phyloP scores from a whole-genome alignment of 1,140 invertebrate genomes.

The Papilio dardanus region DNA sequence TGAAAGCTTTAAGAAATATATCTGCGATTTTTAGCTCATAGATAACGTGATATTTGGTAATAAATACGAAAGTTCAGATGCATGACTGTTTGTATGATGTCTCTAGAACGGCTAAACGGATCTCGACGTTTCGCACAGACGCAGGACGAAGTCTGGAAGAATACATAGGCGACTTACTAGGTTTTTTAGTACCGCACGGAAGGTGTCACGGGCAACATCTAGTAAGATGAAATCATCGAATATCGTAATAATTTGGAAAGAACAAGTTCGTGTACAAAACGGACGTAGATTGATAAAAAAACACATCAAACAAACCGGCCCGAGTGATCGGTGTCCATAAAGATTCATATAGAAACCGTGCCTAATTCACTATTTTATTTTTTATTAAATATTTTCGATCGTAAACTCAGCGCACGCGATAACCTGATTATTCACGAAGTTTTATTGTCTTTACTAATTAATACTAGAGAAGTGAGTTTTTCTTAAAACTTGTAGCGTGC shows the following conservation, averaged over 20 bases:
- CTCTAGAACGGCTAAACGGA: too few species aligned
- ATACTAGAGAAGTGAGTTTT: constrained; percentile 43
- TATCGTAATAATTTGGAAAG: constrained; percentile 33
- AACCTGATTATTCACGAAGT: constrained; percentile 51
- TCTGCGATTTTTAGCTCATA: too few species aligned
- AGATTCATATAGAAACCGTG: constrained; percentile 52
- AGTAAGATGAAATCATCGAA: constrained; percentile 22
- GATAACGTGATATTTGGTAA: too few species aligned
- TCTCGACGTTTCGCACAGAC: too few species aligned
- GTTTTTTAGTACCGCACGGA: too few species aligned
- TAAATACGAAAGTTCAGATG: too few species aligned
- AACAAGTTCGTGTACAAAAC: constrained; percentile 38
- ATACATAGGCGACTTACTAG: too few species aligned
- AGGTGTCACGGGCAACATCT: too few species aligned
- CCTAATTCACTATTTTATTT: constrained; percentile 54
- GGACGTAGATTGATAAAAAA: constrained; percentile 35
- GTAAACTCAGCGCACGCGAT: constrained; percentile 65
- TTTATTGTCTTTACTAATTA: constrained; percentile 67
- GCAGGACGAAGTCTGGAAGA: too few species aligned
- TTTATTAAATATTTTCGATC: constrained; percentile 49
- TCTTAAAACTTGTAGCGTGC: constrained; percentile 34
- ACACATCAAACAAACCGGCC: constrained; percentile 54
- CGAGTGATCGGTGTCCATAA: constrained; percentile 49
- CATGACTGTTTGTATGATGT: too few species aligned
- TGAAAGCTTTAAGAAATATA: too few species aligned